Base-by-base conservation (phyloP, 2,888 invertebrate genomes). In the Leptinotarsa haldemani region DNA sequence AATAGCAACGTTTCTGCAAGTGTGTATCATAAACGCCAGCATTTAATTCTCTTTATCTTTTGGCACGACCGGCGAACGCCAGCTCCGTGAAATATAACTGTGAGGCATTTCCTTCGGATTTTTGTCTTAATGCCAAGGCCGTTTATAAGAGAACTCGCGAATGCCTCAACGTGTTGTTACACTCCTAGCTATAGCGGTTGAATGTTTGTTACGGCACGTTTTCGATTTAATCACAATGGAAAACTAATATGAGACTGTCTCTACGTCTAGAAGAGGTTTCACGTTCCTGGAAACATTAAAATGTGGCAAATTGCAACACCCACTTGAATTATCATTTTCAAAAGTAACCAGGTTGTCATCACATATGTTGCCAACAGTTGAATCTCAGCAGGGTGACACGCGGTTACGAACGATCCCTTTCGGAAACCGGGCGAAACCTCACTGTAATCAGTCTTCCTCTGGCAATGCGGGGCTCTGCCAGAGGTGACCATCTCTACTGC, bases 41-140 rank as follows among this genome's bases (percentile, higher is more conserved):
- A 30, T 40, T 40, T 30, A 40, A 30, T 61, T 40, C 9, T 61
- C 61, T 61, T 61, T 61, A 61, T 61, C 40, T 40, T 40, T 61
- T 61, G 61, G 61, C 61, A 61, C 61, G 30, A 25, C 61, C 58
- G 58, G 25, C 58, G 22, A 25, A 61, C 61, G 30, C 30, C 40
- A 61, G 61, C 61, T 1, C 56, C 56, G 61, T 61, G 40, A 61
- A 61, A 61, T 61, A 61, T 61, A 61, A 61, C 61, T 40, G 61
- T 40, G 61, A n/a, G 53, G 67, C 53, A 67, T 67, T 67, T 52
- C 48, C 52, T 15, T 25, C 15, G 40, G n/a, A 67, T 67, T 52
- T 67, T 66, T 50, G 48, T 67, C 52, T 67, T 52, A 56, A 67
- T 67, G 67, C 67, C 67, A 67, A 67, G 67, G 67, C 40, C 48